phyloP scores from a whole-genome alignment of 1,140 invertebrate genomes.

The Tetranychus cinnabarinus region DNA sequence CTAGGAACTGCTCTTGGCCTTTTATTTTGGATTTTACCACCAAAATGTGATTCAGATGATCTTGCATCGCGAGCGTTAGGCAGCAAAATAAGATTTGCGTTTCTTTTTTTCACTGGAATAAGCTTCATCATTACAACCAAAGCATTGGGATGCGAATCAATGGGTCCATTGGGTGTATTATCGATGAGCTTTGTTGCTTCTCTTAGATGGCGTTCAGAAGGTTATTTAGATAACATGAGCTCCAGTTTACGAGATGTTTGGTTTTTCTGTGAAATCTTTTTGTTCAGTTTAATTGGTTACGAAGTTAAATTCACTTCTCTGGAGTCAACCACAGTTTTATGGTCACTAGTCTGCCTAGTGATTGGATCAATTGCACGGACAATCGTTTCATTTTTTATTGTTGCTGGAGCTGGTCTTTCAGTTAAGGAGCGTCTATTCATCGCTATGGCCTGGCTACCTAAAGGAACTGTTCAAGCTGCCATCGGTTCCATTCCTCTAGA shows the following conservation, averaged over 20 bases:
- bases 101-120: not conserved
- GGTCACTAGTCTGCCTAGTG: conserved; percentile 16
- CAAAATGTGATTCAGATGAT: too few relatives aligned
- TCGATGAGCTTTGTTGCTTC: conserved; percentile 54
- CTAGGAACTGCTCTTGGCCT: too few relatives aligned
- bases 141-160: not conserved
- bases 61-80: too few relatives aligned
- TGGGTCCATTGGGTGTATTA: conserved; percentile 52
- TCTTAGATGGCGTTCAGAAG: conserved; percentile 14
- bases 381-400: conserved; percentile 30
- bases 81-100: not conserved
- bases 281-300: conserved; percentile 70
- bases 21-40: too few relatives aligned
- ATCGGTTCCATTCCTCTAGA: conserved; percentile 51
- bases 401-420: conserved; percentile 37
- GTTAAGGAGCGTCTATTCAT: conserved; percentile 69
- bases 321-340: conserved; percentile 18
- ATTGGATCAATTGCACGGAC: conserved; percentile 31
- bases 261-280: conserved; percentile 77
- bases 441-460: conserved; percentile 69
- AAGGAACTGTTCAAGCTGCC: conserved; percentile 74
- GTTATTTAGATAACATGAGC: conserved; percentile 31
- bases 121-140: not conserved
- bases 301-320: conserved; percentile 32
- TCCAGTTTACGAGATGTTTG: conserved; percentile 63